These are phyloP conservation scores for Scopus umbretta DNA, from an alignment of 2,113 vertebrate genomes.

Conservation along the genomic window DNA sequence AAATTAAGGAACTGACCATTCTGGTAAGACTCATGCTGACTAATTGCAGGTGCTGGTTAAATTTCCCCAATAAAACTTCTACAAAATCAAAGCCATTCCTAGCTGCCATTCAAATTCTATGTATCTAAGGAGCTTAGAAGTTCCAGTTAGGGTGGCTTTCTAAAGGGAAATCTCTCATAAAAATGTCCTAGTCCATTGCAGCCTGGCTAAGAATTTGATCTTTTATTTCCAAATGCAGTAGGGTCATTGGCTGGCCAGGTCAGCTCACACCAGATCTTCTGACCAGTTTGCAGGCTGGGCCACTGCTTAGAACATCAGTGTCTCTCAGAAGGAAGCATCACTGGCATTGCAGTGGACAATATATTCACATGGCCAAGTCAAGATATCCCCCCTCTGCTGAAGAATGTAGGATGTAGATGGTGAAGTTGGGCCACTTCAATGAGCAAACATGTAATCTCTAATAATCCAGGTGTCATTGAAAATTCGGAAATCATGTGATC, in stretches of 20 bases:
- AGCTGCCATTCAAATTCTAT: constrained; percentile 27
- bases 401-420: not conserved
- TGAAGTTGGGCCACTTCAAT: not conserved
- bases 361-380: not conserved
- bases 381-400: not conserved
- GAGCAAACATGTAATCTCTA: not conserved
- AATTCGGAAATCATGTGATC: not conserved
- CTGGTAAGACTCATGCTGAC: constrained; percentile 41
- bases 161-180: not conserved
- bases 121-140: not conserved
- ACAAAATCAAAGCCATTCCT: constrained; percentile 18
- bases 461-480: not conserved
- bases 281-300: not conserved
- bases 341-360: not conserved
- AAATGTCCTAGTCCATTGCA: not conserved
- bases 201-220: not conserved
- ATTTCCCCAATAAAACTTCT: constrained; percentile 34
- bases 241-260: not conserved
- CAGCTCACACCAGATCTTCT: not conserved
- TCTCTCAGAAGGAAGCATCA: not conserved
- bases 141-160: not conserved
- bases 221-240: not conserved
- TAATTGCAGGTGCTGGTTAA: constrained; percentile 51
- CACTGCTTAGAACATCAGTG: not conserved
- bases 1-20: constrained; percentile 54